Evolutionary conservation across 2,797 vertebrate genomes (phyloP).

Genomic region (Ptychadena robeensis): DNA sequence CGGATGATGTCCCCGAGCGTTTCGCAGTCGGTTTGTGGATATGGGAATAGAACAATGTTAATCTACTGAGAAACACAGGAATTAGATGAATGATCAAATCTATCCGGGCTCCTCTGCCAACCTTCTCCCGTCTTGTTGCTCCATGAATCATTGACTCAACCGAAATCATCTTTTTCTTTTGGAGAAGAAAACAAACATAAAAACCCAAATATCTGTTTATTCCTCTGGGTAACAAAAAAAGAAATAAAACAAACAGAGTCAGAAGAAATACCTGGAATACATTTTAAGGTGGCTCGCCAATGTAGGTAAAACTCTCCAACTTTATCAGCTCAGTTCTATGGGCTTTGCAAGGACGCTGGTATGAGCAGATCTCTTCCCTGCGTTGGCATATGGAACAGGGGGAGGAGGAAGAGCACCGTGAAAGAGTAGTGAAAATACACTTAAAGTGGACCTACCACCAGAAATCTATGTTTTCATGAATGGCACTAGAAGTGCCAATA

Average conservation of each 20-base stretch:
- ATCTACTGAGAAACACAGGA: constrained; percentile 45
- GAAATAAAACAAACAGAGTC: not conserved
- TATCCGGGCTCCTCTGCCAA: constrained; percentile 6
- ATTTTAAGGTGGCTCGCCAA: not conserved
- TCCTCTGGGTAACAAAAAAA: constrained; percentile 15
- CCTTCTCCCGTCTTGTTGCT: constrained; percentile 34
- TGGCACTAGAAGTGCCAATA: too few species aligned
- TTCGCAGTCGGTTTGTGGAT: constrained; percentile 49
- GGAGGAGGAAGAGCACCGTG: too few species aligned
- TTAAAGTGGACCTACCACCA: too few species aligned
- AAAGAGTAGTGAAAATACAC: too few species aligned
- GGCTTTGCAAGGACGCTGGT: not conserved
- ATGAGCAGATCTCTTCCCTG: too few species aligned
- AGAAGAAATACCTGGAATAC: not conserved
- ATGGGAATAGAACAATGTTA: constrained; percentile 59
- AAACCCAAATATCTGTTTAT: constrained; percentile 24
- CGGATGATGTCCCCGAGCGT: constrained; percentile 53
- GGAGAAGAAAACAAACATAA: constrained; percentile 19
- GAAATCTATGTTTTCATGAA: too few species aligned
- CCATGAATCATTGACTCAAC: constrained; percentile 44
- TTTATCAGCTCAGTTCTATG: not conserved
- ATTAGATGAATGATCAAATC: constrained; percentile 54
- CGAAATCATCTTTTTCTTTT: constrained; percentile 43
- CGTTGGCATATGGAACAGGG: too few species aligned
- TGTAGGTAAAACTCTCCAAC: not conserved